A percentile compares a stretch with the other conserved stretches of the same genome.
Evolutionary conservation across 1,140 invertebrate species (phyloP).

Genomic region (Eueides isabella): DNA sequence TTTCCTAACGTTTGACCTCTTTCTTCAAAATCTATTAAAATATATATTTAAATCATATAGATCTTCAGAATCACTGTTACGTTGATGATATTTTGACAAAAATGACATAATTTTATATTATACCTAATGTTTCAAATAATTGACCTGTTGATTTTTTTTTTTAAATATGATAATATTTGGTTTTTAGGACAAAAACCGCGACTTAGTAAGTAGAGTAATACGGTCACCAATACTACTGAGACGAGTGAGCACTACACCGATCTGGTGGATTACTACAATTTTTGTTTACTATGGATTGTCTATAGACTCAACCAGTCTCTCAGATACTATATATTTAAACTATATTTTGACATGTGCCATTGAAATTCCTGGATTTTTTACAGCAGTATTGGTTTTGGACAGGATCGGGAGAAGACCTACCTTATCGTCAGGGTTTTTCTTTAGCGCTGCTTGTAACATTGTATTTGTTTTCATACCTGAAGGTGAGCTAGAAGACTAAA

Average conservation of each 20-base stretch:
- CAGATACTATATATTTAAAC: constrained; percentile 87
- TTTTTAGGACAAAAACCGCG: constrained; percentile 43
- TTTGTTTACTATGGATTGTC: constrained; percentile 91
- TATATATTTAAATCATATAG: no score
- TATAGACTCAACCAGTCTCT: constrained; percentile 89
- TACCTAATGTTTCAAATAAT: no score
- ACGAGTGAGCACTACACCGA: constrained; percentile 85
- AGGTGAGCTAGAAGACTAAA: constrained; percentile 48
- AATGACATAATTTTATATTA: no score
- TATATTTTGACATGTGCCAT: constrained; percentile 87
- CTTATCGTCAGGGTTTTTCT: constrained; percentile 82
- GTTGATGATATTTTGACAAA: no score
- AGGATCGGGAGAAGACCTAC: constrained; percentile 85
- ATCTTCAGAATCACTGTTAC: no score
- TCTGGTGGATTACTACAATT: constrained; percentile 83
- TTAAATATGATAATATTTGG: constrained; percentile 1
- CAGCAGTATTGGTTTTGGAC: constrained; percentile 84
- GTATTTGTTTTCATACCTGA: constrained; percentile 64
- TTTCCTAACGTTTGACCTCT: no score
- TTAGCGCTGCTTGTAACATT: constrained; percentile 82
- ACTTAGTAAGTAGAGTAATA: constrained; percentile 80
- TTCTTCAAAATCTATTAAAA: no score
- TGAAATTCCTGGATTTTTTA: constrained; percentile 88
- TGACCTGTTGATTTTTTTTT: no score
- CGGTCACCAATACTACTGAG: constrained; percentile 83